A percentile compares a stretch with the other conserved stretches of the same genome.
phyloP scores from a whole-genome alignment of 2,113 vertebrate genomes.

The Neoarius graeffei region DNA sequence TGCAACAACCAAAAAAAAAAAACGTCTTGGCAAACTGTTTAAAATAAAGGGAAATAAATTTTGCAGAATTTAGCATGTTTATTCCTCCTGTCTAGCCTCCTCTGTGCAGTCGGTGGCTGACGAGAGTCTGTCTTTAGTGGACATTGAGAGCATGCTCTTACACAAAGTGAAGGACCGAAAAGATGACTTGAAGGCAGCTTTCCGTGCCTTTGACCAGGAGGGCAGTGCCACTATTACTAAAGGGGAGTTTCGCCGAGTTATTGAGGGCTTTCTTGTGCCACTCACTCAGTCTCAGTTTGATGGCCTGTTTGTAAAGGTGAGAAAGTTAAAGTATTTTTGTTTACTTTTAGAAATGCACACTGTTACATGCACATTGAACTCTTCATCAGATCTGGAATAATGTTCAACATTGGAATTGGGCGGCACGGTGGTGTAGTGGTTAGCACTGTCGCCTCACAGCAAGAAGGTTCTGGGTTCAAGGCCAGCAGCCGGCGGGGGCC shows the following conservation, averaged over 20 bases:
- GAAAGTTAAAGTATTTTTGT: neutral
- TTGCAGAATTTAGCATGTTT: neutral
- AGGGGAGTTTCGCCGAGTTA: conserved; percentile 60
- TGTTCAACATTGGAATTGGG: no score
- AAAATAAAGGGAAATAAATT: neutral
- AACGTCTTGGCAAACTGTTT: neutral
- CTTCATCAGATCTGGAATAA: neutral
- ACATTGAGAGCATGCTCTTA: conserved; percentile 63
- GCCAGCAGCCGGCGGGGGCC: no score
- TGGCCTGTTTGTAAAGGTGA: conserved; percentile 65
- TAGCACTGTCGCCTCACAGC: no score
- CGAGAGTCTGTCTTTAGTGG: conserved; percentile 56
- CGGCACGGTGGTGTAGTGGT: no score
- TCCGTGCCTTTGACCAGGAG: conserved; percentile 62
- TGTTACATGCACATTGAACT: neutral
- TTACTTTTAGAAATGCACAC: neutral
- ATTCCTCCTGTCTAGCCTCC: conserved; percentile 19
- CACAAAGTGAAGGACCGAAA: conserved; percentile 61
- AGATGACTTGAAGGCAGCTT: conserved; percentile 66
- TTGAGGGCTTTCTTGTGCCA: conserved; percentile 62
- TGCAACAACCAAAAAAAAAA: neutral
- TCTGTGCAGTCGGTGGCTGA: conserved; percentile 61
- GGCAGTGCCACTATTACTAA: conserved; percentile 62
- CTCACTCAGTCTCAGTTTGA: conserved; percentile 68
- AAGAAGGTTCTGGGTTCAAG: no score